These are phyloP conservation scores for Dissostichus mawsoni DNA, from an alignment of 2,113 vertebrate genomes.

Conservation along the genomic window DNA sequence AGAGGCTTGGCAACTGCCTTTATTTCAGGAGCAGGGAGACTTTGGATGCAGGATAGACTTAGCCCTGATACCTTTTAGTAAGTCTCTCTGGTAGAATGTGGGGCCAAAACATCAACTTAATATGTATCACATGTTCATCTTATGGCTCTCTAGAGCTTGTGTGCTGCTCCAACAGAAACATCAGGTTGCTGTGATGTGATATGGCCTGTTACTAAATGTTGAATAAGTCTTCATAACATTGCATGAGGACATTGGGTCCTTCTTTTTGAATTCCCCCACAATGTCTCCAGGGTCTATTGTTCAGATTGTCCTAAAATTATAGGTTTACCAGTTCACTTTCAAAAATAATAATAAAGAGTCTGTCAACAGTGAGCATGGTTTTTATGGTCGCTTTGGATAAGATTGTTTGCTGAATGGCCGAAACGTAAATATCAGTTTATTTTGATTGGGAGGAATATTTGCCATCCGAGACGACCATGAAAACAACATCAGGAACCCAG, in stretches of 20 bases:
- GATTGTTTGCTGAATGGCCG: conserved; percentile 9
- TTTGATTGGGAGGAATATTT: conserved; percentile 64
- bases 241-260: background rate
- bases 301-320: background rate
- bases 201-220: background rate
- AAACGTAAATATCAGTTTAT: conserved; percentile 53
- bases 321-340: conserved; percentile 6
- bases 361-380: conserved; percentile 13
- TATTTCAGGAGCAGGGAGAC: conserved; percentile 41
- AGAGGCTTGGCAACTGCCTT: conserved; percentile 34
- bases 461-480: conserved; percentile 52
- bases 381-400: background rate
- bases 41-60: conserved; percentile 9
- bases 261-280: background rate
- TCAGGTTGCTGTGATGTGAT: background rate
- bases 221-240: background rate
- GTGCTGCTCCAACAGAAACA: conserved; percentile 25
- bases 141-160: conserved; percentile 32
- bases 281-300: background rate
- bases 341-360: conserved; percentile 20
- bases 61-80: conserved; percentile 44
- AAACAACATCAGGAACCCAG: conserved; percentile 74
- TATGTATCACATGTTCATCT: conserved; percentile 61
- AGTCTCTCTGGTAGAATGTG: conserved; percentile 28
- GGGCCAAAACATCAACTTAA: conserved; percentile 53